Base-by-base conservation (phyloP, 2,888 invertebrate species). In the Himalopsyche japonica region DNA sequence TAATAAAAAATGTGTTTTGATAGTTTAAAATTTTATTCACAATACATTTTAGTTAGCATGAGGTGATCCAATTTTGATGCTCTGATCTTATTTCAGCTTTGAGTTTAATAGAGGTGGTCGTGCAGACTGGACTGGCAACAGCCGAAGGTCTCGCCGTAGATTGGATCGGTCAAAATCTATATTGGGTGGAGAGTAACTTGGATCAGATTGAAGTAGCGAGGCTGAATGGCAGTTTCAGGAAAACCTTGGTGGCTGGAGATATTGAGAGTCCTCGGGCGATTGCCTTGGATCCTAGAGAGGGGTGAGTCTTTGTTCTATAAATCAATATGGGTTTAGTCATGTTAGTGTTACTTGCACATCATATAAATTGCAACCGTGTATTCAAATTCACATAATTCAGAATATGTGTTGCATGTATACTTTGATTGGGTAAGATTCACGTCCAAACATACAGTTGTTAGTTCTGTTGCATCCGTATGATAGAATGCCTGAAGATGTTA, bases 111-210 rank as follows among this genome's bases (percentile, higher is more conserved):
- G 95, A 95, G 89, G 94, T 95, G 1, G 96, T 98, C 20, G 95
- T 98, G 32, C 95, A 95, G 88, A 95, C 95, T 20, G 98, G 98
- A 0, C 91, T 98, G 85, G 94, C 96, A 3, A 96, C 97, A 1
- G 97, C 97, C 0, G 98, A 98, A 91, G 98, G 97, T 0, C 91
- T 97, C 87, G 97, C 97, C 0, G 96, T 97, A 2, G 97, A 97
- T 91, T 97, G 97, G 97, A 94, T 97, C 87, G 97, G 95, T 30
- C 93, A 94, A 88, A 97, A 97, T 91, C 91, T 97, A 6, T 97
- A 97, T 91, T 97, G 97, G 97, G 96, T 97, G 24, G 97, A 97
- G 90, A 95, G 95, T 89, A 95, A 95, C 88, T 90, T 97, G 87
- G 96, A 96, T 89, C 97, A 97, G 91, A 96, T 97, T 85, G 97